Conservation (phyloP, 2,888 invertebrate species). For the Agrochola circellaris region DNA sequence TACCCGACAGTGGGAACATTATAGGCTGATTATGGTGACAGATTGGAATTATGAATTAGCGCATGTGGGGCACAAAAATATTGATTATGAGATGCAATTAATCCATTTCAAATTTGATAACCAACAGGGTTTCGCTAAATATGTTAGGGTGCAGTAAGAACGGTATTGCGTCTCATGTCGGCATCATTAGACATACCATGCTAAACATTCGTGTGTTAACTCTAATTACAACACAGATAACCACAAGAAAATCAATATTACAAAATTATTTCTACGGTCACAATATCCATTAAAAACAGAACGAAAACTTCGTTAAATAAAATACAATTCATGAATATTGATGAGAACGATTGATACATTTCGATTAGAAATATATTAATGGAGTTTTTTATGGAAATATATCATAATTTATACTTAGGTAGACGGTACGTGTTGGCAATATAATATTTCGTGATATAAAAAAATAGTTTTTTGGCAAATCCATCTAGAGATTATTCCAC, state of each 20-base stretch:
- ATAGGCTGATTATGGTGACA: too few relatives aligned
- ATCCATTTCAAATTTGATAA: neutral
- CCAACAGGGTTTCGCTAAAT: neutral
- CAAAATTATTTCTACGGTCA: slow-evolving; percentile 8
- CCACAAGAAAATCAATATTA: slow-evolving; percentile 38
- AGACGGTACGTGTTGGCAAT: neutral
- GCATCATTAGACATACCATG: slow-evolving; percentile 13
- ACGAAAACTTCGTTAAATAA: slow-evolving; percentile 4
- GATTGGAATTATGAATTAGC: neutral
- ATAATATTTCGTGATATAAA: neutral
- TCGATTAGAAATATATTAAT: slow-evolving; percentile 26
- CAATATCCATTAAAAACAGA: slow-evolving; percentile 25
- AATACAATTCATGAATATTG: slow-evolving; percentile 45
- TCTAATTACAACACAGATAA: slow-evolving; percentile 32
- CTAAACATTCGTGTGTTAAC: slow-evolving; percentile 27
- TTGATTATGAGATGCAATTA: neutral
- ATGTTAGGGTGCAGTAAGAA: neutral
- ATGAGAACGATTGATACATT: slow-evolving; percentile 39
- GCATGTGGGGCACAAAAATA: neutral
- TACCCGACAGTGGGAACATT: too few relatives aligned
- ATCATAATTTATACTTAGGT: neutral
- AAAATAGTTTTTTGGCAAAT: neutral
- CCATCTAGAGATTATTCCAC: neutral
- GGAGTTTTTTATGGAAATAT: neutral
- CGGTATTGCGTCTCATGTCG: slow-evolving; percentile 13